phyloP scores from a whole-genome alignment of 2,888 invertebrate genomes.

The Aleiodes leptofemur region DNA sequence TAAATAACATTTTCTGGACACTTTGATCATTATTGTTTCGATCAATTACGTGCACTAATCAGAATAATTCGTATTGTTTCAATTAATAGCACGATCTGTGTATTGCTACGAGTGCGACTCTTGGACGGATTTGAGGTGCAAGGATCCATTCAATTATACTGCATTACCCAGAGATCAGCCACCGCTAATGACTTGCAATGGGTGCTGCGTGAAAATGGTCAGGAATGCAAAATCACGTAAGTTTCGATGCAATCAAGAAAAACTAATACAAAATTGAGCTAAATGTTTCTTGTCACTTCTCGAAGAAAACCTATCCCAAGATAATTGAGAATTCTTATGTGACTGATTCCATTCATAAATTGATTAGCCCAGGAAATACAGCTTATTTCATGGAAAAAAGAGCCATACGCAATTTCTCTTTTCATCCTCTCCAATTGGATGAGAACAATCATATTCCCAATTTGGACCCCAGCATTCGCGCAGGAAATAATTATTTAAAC shows the following conservation, averaged over 20 bases:
- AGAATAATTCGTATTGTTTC: background rate
- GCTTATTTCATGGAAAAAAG: too few species aligned
- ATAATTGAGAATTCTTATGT: too few species aligned
- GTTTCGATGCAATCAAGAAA: slow-evolving; percentile 70
- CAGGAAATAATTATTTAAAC: too few species aligned
- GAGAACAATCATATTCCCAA: too few species aligned
- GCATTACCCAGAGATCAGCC: slow-evolving; percentile 92
- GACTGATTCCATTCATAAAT: too few species aligned
- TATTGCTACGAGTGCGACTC: slow-evolving; percentile 97
- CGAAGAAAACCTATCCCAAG: too few species aligned
- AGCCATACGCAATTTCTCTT: too few species aligned
- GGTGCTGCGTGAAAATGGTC: slow-evolving; percentile 97
- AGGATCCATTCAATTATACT: slow-evolving; percentile 95
- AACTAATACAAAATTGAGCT: too few species aligned
- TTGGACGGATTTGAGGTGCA: slow-evolving; percentile 92
- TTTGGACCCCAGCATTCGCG: too few species aligned
- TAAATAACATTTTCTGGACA: background rate
- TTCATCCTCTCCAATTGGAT: too few species aligned
- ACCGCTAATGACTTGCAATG: slow-evolving; percentile 91
- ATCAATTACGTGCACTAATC: background rate
- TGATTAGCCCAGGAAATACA: too few species aligned
- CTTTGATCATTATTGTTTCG: background rate
- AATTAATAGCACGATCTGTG: slow-evolving; percentile 85
- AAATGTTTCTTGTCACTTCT: too few species aligned
- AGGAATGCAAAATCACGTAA: slow-evolving; percentile 92